Percentiles rank a stretch among this genome's conserved stretches.
Conservation (phyloP, 1,140 invertebrate genomes). For the Araneus ventricosus region DNA sequence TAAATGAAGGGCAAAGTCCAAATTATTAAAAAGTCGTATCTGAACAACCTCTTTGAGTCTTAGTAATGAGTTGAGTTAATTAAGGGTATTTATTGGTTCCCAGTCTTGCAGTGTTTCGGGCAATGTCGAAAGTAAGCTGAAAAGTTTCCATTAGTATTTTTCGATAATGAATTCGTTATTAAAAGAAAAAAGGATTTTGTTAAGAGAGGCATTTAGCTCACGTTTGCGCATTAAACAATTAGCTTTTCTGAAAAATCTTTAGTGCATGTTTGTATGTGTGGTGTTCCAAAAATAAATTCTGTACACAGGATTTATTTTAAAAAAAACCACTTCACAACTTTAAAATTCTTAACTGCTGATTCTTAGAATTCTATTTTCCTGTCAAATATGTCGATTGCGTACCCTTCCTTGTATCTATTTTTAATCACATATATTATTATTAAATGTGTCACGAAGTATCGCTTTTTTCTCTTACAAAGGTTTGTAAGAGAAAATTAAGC, state of each 20-base stretch:
- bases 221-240: constrained; percentile 15
- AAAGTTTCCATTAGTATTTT: constrained; percentile 46
- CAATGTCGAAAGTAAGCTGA: not conserved
- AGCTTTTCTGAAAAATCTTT: not conserved
- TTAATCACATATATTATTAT: too few relatives aligned
- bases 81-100: constrained; percentile 43
- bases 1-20: constrained; percentile 60
- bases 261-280: not conserved
- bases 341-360: too few relatives aligned
- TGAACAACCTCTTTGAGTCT: constrained; percentile 25
- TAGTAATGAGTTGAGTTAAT: constrained; percentile 41
- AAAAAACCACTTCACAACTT: not conserved
- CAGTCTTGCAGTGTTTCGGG: constrained; percentile 3
- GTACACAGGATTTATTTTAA: not conserved
- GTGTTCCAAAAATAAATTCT: not conserved
- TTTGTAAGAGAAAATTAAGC: too few relatives aligned
- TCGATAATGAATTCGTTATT: constrained; percentile 26
- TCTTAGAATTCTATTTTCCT: too few relatives aligned
- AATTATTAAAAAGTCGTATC: constrained; percentile 52
- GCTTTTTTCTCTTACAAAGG: too few relatives aligned
- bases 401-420: too few relatives aligned
- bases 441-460: too few relatives aligned
- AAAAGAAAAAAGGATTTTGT: constrained; percentile 16
- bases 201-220: not conserved
- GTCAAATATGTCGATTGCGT: too few relatives aligned